Evolutionary conservation across 2,888 invertebrate genomes (phyloP).

Genomic region (Eulithis testata): DNA sequence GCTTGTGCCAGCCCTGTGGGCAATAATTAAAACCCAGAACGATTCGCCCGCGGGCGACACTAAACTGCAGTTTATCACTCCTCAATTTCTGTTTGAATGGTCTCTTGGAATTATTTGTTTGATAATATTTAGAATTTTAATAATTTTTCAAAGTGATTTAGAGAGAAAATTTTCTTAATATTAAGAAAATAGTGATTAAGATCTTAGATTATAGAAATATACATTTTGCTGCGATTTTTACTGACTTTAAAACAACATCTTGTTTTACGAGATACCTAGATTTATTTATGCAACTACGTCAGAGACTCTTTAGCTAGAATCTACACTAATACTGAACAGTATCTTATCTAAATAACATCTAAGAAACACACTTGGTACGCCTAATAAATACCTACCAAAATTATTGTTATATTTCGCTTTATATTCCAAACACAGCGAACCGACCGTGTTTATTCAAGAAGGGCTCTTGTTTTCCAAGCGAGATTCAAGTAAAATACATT

Average conservation of each 20-base stretch:
- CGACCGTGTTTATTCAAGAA: slow-evolving; percentile 39
- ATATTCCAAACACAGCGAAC: slow-evolving; percentile 35
- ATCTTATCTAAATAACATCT: slow-evolving; percentile 34
- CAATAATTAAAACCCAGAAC: slow-evolving; percentile 21
- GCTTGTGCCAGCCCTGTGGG: slow-evolving; percentile 4
- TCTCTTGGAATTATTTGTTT: too few relatives aligned
- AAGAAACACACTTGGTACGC: slow-evolving; percentile 13
- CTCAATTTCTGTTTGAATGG: slow-evolving; percentile 32
- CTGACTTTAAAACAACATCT: too few relatives aligned
- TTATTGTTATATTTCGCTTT: slow-evolving; percentile 42
- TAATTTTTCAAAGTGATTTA: too few relatives aligned
- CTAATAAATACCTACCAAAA: slow-evolving; percentile 23
- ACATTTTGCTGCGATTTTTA: too few relatives aligned
- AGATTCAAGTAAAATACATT: slow-evolving; percentile 56
- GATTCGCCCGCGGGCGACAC: slow-evolving; percentile 6
- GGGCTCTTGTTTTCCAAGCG: slow-evolving; percentile 51
- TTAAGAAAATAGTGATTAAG: too few relatives aligned
- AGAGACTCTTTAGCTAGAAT: not conserved
- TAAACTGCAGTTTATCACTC: slow-evolving; percentile 35
- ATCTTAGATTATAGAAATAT: too few relatives aligned
- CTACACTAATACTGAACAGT: not conserved
- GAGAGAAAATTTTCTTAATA: too few relatives aligned
- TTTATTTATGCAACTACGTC: not conserved
- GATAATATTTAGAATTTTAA: too few relatives aligned
- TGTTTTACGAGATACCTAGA: too few relatives aligned